Conservation (phyloP, 2,888 invertebrate genomes). For the Chaetogeoica ovagalla region DNA sequence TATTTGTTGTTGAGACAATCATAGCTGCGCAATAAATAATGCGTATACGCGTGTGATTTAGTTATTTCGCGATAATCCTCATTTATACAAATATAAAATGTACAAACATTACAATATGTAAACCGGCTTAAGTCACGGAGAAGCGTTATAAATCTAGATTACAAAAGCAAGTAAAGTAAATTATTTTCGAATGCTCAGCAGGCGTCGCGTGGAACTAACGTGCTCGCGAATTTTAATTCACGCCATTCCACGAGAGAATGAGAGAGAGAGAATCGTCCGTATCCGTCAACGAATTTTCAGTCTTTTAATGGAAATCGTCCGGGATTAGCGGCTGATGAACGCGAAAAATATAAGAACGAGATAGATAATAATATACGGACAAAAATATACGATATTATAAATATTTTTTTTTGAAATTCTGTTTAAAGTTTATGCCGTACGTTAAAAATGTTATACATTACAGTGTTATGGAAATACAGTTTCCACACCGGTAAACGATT, state of each 20-base stretch:
- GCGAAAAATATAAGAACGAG: neutral
- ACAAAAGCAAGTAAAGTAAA: constrained; percentile 33
- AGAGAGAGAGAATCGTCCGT: neutral
- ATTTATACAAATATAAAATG: constrained; percentile 22
- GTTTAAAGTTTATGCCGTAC: no score
- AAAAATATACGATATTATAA: no score
- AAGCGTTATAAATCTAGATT: constrained; percentile 35
- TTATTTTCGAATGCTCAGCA: constrained; percentile 18
- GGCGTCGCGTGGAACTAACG: neutral
- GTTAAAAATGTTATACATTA: no score
- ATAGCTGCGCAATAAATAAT: neutral
- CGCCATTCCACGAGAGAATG: neutral
- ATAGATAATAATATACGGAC: no score
- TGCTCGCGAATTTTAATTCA: constrained; percentile 33
- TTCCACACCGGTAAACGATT: no score
- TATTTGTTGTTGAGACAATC: constrained; percentile 19
- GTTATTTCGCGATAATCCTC: constrained; percentile 25
- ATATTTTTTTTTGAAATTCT: no score
- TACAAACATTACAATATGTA: neutral
- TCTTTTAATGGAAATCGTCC: constrained; percentile 15
- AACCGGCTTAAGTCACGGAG: neutral
- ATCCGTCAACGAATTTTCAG: constrained; percentile 22
- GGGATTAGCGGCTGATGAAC: neutral
- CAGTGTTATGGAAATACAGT: no score
- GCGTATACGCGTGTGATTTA: constrained; percentile 9